Conservation (phyloP, 1,140 invertebrate genomes). For the Drosophila kohkoa region DNA sequence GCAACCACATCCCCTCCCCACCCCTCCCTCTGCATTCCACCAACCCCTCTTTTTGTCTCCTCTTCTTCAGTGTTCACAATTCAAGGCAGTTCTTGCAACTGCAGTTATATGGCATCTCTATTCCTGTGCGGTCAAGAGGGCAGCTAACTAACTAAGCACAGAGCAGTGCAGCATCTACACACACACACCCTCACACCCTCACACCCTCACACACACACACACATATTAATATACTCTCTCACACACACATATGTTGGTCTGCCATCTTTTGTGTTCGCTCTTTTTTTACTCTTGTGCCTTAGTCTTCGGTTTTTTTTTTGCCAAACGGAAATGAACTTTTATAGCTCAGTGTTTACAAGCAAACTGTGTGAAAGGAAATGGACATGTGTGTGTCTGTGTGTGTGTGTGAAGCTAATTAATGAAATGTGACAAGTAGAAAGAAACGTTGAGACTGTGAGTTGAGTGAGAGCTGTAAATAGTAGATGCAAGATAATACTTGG, state of each 20-base stretch:
- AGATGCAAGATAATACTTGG: constrained; percentile 9
- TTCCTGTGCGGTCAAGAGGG: constrained; percentile 48
- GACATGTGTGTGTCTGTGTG: constrained; percentile 18
- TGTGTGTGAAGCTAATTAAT: constrained; percentile 47
- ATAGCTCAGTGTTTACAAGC: constrained; percentile 42
- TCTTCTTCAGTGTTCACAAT: not conserved
- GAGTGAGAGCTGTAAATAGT: not conserved
- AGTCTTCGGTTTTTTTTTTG: constrained; percentile 37
- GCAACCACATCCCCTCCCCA: not conserved
- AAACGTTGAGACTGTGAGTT: not conserved
- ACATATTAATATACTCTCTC: constrained; percentile 2
- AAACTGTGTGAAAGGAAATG: constrained; percentile 31
- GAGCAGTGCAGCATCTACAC: constrained; percentile 2
- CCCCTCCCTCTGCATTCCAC: too few species aligned
- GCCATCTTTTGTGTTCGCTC: constrained; percentile 8
- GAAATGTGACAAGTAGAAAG: constrained; percentile 44
- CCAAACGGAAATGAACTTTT: constrained; percentile 73
- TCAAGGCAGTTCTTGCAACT: constrained; percentile 3
- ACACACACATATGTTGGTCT: not conserved
- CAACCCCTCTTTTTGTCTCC: too few species aligned
- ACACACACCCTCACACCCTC: not conserved
- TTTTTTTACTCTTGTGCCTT: constrained; percentile 3
- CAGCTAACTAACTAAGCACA: constrained; percentile 65
- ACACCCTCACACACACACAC: not conserved
- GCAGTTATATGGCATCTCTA: not conserved